phyloP scores from a whole-genome alignment of 2,888 invertebrate species.

The Microchrysa polita region DNA sequence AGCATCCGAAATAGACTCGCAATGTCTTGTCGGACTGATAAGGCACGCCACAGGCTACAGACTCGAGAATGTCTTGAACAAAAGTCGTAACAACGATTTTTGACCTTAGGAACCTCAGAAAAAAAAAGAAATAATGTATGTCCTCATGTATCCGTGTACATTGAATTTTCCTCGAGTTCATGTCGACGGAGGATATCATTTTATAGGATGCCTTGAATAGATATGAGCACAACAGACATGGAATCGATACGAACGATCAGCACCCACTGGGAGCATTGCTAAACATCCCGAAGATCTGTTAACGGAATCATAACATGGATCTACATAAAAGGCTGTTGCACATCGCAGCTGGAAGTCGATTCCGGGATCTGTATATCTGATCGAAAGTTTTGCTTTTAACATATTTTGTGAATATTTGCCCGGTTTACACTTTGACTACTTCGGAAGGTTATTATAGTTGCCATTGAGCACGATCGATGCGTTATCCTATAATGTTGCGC shows the following conservation, averaged over 20 bases:
- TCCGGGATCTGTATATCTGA: constrained; percentile 45
- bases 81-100: constrained; percentile 29
- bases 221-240: constrained; percentile 16
- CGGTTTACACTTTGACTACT: constrained; percentile 35
- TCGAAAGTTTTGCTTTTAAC: constrained; percentile 37
- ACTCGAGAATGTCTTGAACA: constrained; percentile 9
- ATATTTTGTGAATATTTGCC: constrained; percentile 40
- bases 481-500: background rate
- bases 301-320: constrained; percentile 55
- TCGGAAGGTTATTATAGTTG: constrained; percentile 14
- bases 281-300: constrained; percentile 54
- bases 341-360: constrained; percentile 53
- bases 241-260: constrained; percentile 35
- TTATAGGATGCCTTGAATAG: constrained; percentile 19
- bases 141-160: constrained; percentile 19
- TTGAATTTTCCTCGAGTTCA: constrained; percentile 18
- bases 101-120: constrained; percentile 28
- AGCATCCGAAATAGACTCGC: constrained; percentile 14
- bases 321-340: constrained; percentile 53
- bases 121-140: too few species aligned
- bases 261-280: constrained; percentile 45
- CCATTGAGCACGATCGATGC: background rate
- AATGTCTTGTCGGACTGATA: constrained; percentile 34
- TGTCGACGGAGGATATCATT: constrained; percentile 35
- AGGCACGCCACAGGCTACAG: constrained; percentile 23